These are phyloP conservation scores for Microtus montanus DNA, from an alignment of 2,113 vertebrate genomes.

Conservation along the genomic window DNA sequence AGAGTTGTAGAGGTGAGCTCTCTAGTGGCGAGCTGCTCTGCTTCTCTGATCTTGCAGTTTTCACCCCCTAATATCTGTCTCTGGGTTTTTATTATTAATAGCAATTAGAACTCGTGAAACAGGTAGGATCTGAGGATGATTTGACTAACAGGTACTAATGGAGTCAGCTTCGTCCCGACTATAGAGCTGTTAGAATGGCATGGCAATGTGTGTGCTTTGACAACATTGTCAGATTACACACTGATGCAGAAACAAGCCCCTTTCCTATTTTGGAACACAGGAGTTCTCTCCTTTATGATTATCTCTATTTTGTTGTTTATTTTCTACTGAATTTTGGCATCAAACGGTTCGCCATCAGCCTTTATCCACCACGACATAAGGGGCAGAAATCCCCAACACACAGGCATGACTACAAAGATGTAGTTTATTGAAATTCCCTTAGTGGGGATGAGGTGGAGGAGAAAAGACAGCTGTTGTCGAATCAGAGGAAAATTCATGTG, in stretches of 20 bases:
- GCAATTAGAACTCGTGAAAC: no score
- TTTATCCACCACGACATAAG: not conserved
- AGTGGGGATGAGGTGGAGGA: not conserved
- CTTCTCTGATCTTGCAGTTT: no score
- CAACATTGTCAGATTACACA: not conserved
- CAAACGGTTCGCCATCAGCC: not conserved
- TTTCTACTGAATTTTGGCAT: conserved; percentile 29
- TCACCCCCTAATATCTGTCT: no score
- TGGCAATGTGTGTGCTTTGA: not conserved
- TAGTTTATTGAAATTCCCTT: conserved; percentile 10
- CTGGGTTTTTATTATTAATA: no score
- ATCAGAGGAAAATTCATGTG: not conserved
- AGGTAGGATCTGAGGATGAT: not conserved
- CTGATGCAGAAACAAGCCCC: not conserved
- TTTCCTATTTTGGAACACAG: conserved; percentile 10
- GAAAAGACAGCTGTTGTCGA: not conserved
- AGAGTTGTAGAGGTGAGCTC: no score
- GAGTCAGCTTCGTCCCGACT: not conserved
- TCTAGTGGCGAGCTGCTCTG: no score
- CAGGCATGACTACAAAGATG: not conserved
- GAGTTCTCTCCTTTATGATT: conserved; percentile 7
- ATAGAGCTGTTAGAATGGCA: no score
- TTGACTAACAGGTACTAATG: not conserved
- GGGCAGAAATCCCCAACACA: not conserved
- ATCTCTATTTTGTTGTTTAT: conserved; percentile 24